phyloP scores from a whole-genome alignment of 2,113 vertebrate genomes.

The Toxotes chatareus region DNA sequence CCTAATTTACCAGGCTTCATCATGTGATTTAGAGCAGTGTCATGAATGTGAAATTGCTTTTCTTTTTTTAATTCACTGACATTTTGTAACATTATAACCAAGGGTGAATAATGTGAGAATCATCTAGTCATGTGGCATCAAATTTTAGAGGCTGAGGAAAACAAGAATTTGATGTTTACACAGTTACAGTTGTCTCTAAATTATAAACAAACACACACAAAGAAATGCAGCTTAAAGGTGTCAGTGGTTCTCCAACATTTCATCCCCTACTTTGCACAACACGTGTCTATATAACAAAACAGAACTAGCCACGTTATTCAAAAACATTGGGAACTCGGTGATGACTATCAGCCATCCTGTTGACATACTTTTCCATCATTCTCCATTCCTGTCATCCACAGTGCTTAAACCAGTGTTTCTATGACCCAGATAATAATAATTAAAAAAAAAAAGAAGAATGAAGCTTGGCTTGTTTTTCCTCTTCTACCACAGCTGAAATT shows the following conservation, averaged over 20 bases:
- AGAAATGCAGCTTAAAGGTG: not conserved
- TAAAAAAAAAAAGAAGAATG: not conserved
- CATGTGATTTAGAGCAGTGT: not conserved
- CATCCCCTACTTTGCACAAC: not conserved
- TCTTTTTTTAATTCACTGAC: too few species aligned
- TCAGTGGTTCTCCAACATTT: not conserved
- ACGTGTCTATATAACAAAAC: not conserved
- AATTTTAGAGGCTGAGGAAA: not conserved
- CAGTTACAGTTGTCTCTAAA: not conserved
- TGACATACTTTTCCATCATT: not conserved
- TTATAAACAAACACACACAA: not conserved
- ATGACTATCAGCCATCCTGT: not conserved
- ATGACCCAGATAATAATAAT: conserved; percentile 43
- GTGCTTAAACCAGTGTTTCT: not conserved
- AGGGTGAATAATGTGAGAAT: too few species aligned
- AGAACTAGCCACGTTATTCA: not conserved
- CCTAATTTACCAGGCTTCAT: not conserved
- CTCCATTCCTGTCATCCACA: not conserved
- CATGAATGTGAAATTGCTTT: not conserved
- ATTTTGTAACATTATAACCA: too few species aligned
- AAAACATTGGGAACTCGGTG: not conserved
- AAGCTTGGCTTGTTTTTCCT: not conserved
- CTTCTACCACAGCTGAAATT: conserved; percentile 31
- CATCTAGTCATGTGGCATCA: not conserved
- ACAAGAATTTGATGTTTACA: too few species aligned